Percentiles rank a stretch among this genome's conserved stretches.
Evolutionary conservation across 2,888 invertebrate species (phyloP).

Genomic region (Aporophyla lueneburgensis): DNA sequence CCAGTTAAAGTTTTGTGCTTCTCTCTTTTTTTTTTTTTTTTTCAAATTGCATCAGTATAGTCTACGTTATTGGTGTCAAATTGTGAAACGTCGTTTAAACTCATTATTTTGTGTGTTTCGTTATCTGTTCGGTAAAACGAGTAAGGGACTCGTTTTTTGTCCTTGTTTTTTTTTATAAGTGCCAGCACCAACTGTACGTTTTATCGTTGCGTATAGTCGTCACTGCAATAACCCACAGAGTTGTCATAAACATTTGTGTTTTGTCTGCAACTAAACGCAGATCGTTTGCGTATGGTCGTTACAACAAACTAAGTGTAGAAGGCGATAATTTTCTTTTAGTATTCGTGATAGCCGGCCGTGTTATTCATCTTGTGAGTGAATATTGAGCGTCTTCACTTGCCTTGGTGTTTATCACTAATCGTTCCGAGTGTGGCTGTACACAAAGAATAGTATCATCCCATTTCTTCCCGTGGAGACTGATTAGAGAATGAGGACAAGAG

Average conservation of each 20-base stretch:
- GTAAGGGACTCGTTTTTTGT: no score
- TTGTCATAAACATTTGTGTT: no score
- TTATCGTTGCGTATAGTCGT: not conserved
- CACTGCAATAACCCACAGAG: not conserved
- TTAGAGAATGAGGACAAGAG: no score
- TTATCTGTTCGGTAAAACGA: not conserved
- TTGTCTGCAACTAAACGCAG: not conserved
- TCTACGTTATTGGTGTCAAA: not conserved
- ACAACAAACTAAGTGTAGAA: not conserved
- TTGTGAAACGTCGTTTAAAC: not conserved
- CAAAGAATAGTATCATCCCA: no score
- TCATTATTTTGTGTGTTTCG: slow-evolving; percentile 1
- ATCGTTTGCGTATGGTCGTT: not conserved
- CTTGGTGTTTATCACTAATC: no score
- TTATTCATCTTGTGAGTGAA: not conserved
- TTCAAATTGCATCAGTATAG: not conserved
- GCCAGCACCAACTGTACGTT: not conserved
- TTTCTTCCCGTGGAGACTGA: no score
- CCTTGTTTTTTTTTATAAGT: slow-evolving; percentile 72
- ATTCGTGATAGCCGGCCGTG: no score
- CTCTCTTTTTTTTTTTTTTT: no score
- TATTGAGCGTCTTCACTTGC: not conserved
- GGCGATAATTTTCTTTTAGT: not conserved
- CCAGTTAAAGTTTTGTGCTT: no score
- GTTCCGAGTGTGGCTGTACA: no score